A percentile compares a stretch with the other conserved stretches of the same genome.
These are phyloP conservation scores for Chrysomallon squamiferum DNA, from an alignment of 1,140 invertebrate genomes.

Conservation along the genomic window DNA sequence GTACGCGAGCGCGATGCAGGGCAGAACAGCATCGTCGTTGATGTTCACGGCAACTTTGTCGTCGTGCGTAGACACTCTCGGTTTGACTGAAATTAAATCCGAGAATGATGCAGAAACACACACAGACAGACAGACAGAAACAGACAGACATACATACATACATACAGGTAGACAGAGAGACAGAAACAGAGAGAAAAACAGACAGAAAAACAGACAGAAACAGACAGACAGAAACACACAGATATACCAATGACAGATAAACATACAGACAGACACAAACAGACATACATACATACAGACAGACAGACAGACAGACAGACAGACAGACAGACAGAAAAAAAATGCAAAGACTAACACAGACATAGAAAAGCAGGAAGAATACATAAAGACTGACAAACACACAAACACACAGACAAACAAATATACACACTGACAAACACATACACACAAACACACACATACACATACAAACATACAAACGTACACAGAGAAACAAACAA, in stretches of 20 bases:
- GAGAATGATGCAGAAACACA: neutral
- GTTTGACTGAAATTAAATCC: conserved; percentile 21
- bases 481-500: too few species aligned
- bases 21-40: conserved; percentile 15
- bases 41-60: conserved; percentile 26
- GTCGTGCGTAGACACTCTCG: conserved; percentile 12
- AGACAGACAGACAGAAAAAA: neutral
- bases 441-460: too few species aligned
- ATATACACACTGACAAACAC: too few species aligned
- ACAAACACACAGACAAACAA: neutral
- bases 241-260: neutral
- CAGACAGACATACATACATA: neutral
- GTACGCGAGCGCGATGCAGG: conserved; percentile 30
- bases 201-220: too few species aligned
- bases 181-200: too few species aligned
- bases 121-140: neutral
- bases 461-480: too few species aligned
- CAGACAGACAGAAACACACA: neutral
- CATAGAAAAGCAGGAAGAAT: neutral
- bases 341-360: neutral
- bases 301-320: neutral
- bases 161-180: neutral
- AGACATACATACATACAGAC: neutral
- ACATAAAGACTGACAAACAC: neutral
- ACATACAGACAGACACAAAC: neutral